A percentile compares a stretch with the other conserved stretches of the same genome.
Evolutionary conservation across 1,140 invertebrate species (phyloP).

Genomic region (Cyphomyrmex costatus): DNA sequence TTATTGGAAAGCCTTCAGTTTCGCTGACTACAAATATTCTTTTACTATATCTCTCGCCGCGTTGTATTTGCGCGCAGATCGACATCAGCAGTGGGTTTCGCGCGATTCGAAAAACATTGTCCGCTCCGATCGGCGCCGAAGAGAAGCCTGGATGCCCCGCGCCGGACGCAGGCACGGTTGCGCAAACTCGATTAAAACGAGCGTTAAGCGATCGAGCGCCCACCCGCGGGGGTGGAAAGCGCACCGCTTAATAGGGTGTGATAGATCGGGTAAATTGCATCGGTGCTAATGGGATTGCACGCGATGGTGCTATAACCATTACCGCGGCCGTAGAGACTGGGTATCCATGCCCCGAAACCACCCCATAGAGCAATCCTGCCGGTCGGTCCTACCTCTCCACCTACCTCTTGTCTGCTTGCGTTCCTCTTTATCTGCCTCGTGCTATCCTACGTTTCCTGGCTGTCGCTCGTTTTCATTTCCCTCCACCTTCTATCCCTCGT

Average conservation of each 20-base stretch:
- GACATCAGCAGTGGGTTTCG: conserved; percentile 30
- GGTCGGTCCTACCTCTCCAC: conserved; percentile 54
- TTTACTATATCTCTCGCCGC: conserved; percentile 36
- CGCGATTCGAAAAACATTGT: conserved; percentile 68
- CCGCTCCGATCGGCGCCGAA: conserved; percentile 56
- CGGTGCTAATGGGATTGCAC: conserved; percentile 87
- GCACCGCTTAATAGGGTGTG: conserved; percentile 87
- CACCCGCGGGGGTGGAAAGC: conserved; percentile 81
- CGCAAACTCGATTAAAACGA: conserved; percentile 85
- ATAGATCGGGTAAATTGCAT: conserved; percentile 87
- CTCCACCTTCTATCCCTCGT: conserved; percentile 40
- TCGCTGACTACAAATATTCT: conserved; percentile 44
- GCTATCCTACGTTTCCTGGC: conserved; percentile 36
- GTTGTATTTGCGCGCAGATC: not conserved
- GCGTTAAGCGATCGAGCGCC: conserved; percentile 84
- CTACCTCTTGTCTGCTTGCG: conserved; percentile 4
- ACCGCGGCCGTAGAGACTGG: conserved; percentile 81
- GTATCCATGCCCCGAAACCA: conserved; percentile 80
- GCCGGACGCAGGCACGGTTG: conserved; percentile 69
- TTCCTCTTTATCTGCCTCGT: conserved; percentile 47
- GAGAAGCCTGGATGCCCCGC: conserved; percentile 51
- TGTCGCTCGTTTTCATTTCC: conserved; percentile 8
- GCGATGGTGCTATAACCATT: conserved; percentile 87
- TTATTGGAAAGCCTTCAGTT: conserved; percentile 70
- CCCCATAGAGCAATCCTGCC: conserved; percentile 74